phyloP scores from a whole-genome alignment of 2,888 invertebrate genomes.

The Parapristionchus giblindavisi region DNA sequence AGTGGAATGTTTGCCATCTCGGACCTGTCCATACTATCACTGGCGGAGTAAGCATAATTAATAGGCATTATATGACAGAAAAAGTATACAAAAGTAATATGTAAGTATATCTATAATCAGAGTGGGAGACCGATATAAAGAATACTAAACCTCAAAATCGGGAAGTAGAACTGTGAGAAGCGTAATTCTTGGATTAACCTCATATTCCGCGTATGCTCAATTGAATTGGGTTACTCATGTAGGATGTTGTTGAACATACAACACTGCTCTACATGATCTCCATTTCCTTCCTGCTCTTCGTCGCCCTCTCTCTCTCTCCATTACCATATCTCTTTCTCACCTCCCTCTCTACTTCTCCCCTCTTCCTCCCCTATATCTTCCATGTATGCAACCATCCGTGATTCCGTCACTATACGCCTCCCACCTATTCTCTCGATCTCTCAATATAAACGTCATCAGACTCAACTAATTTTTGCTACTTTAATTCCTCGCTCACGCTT shows the following conservation, averaged over 20 bases:
- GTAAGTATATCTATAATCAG: background rate
- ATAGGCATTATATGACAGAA: no score
- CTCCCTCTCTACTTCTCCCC: background rate
- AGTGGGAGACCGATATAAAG: background rate
- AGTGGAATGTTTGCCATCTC: conserved; percentile 52
- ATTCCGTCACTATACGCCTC: background rate
- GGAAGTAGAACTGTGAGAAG: background rate
- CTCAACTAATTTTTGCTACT: background rate
- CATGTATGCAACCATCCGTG: background rate
- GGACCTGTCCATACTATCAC: conserved; percentile 49
- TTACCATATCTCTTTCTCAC: no score
- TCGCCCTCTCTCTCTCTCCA: no score
- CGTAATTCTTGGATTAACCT: background rate
- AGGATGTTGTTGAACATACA: no score
- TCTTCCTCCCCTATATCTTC: no score
- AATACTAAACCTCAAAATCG: background rate
- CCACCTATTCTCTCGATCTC: background rate
- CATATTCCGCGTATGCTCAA: no score
- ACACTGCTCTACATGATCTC: no score
- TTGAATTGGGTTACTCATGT: no score
- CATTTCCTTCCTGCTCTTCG: no score
- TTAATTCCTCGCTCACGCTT: background rate
- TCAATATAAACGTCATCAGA: background rate
- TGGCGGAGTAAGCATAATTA: conserved; percentile 43
- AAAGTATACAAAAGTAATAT: background rate